These are phyloP conservation scores for Blastobasis lacticolella DNA, from an alignment of 2,888 invertebrate species.

Conservation along the genomic window DNA sequence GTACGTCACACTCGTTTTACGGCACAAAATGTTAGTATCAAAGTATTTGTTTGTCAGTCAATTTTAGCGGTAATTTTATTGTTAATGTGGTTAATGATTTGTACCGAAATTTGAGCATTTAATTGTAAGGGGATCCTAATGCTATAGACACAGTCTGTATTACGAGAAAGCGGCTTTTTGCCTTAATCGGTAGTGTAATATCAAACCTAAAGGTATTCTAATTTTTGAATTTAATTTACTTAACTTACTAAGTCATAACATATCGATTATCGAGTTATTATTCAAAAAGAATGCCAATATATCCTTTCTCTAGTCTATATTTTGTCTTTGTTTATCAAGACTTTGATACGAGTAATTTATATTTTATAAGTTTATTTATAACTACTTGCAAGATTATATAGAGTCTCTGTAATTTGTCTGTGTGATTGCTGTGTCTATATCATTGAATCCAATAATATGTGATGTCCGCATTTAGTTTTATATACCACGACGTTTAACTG, in stretches of 20 bases:
- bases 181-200: too few relatives aligned
- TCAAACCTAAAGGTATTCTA: too few relatives aligned
- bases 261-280: too few relatives aligned
- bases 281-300: too few relatives aligned
- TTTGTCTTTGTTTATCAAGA: not conserved
- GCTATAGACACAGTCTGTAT: conserved; percentile 18
- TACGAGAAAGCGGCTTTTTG: not conserved
- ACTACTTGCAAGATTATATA: not conserved
- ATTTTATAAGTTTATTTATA: not conserved
- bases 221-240: too few relatives aligned
- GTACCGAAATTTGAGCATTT: conserved; percentile 36
- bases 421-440: not conserved
- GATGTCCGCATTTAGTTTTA: not conserved
- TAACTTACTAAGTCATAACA: too few relatives aligned
- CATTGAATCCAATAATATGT: not conserved
- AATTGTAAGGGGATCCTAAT: conserved; percentile 19
- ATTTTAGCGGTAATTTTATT: conserved; percentile 60
- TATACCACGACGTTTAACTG: conserved; percentile 24
- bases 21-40: conserved; percentile 68
- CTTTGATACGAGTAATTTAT: not conserved
- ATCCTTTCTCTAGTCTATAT: not conserved
- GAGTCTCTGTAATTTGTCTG: not conserved
- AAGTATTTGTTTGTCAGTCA: conserved; percentile 64
- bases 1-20: conserved; percentile 71
- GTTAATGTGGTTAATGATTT: conserved; percentile 53